Conservation (phyloP, 2,888 invertebrate genomes). For the Melipona beecheii region DNA sequence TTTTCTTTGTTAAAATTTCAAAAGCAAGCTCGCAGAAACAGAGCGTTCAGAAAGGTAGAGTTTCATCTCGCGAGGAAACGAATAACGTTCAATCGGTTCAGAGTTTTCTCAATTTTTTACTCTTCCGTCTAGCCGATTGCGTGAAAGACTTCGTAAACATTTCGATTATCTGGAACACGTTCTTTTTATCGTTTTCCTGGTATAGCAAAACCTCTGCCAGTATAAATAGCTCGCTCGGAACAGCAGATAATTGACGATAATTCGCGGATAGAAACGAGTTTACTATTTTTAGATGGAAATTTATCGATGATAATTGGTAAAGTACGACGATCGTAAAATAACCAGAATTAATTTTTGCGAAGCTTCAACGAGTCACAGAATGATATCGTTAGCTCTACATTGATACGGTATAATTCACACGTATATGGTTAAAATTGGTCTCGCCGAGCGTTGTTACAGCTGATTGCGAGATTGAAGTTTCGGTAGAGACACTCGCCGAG, state of each 20-base stretch:
- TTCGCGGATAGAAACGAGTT: not conserved
- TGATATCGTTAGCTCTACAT: not conserved
- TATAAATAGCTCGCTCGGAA: not conserved
- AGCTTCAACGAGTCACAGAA: not conserved
- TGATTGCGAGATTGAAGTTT: slow-evolving; percentile 1
- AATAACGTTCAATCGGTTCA: slow-evolving; percentile 20
- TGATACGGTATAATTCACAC: no score
- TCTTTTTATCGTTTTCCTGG: not conserved
- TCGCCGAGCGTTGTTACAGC: not conserved
- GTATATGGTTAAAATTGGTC: no score
- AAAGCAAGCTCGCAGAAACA: not conserved
- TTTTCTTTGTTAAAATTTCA: no score
- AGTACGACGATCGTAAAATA: not conserved
- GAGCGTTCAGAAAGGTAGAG: not conserved
- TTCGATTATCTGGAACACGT: slow-evolving; percentile 18
- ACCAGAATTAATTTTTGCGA: not conserved
- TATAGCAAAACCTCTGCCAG: no score
- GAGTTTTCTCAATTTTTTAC: slow-evolving; percentile 28
- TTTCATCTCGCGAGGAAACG: slow-evolving; percentile 3
- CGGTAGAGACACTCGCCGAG: no score
- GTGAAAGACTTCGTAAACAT: slow-evolving; percentile 48
- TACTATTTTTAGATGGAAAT: no score
- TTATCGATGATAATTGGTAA: not conserved
- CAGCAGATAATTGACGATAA: not conserved
- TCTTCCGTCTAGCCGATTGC: not conserved